A percentile compares a stretch with the other conserved stretches of the same genome.
Evolutionary conservation across 2,113 vertebrate genomes (phyloP).

Genomic region (Glaucomys volans): DNA sequence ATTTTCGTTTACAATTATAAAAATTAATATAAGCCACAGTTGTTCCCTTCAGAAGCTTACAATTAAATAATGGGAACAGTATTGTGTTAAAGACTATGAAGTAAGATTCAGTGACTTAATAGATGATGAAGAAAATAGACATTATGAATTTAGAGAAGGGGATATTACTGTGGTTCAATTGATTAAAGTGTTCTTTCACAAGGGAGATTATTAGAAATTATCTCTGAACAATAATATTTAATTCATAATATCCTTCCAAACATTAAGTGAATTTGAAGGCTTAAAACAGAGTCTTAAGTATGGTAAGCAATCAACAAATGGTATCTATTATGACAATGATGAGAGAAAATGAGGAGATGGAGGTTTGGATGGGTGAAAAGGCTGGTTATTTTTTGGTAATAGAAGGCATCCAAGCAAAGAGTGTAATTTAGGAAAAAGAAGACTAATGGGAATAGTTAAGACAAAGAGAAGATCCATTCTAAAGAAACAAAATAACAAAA

Average conservation of each 20-base stretch:
- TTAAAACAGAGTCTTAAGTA: not conserved
- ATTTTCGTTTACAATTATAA: not conserved
- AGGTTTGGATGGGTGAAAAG: not conserved
- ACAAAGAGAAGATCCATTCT: not conserved
- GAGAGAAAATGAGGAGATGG: not conserved
- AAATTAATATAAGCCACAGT: not conserved
- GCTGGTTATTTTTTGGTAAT: not conserved
- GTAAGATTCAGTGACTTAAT: not conserved
- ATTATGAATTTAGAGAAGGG: not conserved
- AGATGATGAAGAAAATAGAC: not conserved
- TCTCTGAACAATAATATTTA: not conserved
- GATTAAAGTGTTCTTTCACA: not conserved
- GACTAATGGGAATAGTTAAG: not conserved
- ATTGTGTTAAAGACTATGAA: not conserved
- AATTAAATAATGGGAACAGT: constrained; percentile 2
- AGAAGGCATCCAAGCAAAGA: not conserved
- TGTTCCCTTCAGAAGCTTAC: not conserved
- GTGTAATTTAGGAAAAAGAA: not conserved
- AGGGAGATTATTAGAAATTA: constrained; percentile 12
- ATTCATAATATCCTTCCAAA: not conserved
- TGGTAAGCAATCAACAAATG: not conserved
- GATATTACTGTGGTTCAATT: not conserved
- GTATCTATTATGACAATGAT: not conserved
- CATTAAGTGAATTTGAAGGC: not conserved
- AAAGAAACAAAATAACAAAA: constrained; percentile 7